A percentile compares a stretch with the other conserved stretches of the same genome.
Conservation (phyloP, 1,140 invertebrate genomes). For the Arion vulgaris region DNA sequence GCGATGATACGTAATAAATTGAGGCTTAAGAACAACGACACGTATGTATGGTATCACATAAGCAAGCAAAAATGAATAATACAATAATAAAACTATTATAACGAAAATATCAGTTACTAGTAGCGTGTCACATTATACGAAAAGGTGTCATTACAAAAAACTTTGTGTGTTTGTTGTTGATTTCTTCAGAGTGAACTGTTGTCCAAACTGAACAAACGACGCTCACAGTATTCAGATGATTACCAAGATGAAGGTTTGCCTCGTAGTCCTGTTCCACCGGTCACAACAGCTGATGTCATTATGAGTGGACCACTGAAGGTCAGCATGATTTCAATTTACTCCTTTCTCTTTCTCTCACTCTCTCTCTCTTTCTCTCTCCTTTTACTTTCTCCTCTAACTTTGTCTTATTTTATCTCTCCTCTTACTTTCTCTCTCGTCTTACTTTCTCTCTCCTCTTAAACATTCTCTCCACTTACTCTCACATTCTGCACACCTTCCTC, state of each 20-base stretch:
- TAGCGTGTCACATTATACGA: background rate
- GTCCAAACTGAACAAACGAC: conserved; percentile 52
- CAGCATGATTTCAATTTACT: background rate
- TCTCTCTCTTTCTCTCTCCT: conserved; percentile 14
- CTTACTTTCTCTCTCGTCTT: too few species aligned
- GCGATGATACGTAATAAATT: too few species aligned
- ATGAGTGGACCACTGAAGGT: conserved; percentile 51
- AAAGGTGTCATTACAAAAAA: background rate
- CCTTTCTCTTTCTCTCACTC: background rate
- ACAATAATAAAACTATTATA: too few species aligned
- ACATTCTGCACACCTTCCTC: too few species aligned
- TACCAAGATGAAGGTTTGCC: conserved; percentile 51
- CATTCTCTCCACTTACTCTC: too few species aligned
- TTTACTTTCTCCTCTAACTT: too few species aligned
- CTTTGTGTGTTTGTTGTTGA: too few species aligned
- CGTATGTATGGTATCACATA: too few species aligned
- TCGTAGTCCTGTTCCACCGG: conserved; percentile 48
- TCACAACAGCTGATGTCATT: conserved; percentile 49
- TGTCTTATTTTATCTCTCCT: too few species aligned
- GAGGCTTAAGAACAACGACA: too few species aligned
- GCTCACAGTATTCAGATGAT: conserved; percentile 52
- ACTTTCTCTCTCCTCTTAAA: too few species aligned
- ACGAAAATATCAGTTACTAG: background rate
- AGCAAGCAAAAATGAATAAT: too few species aligned
- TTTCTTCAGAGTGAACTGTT: conserved; percentile 57